Conservation (phyloP, 2,797 vertebrate genomes). For the Galagoides demidoff region DNA sequence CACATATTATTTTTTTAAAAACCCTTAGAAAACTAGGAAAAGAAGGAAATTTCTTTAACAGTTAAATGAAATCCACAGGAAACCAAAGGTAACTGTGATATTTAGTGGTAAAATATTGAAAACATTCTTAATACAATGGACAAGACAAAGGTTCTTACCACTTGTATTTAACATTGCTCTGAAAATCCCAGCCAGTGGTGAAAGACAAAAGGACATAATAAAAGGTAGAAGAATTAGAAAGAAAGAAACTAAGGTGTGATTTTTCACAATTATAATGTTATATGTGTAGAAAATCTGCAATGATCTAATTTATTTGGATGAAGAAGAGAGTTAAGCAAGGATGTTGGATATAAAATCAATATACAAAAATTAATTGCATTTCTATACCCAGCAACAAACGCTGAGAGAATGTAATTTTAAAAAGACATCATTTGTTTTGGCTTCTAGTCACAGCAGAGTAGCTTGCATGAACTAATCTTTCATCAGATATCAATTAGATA, state of each 20-base stretch:
- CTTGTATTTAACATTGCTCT: background rate
- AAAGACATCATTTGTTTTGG: background rate
- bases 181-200: background rate
- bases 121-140: background rate
- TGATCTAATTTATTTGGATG: constrained; percentile 19
- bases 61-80: background rate
- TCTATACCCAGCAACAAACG: background rate
- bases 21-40: background rate
- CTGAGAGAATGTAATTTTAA: constrained; percentile 23
- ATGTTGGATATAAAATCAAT: constrained; percentile 24
- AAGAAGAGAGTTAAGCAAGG: constrained; percentile 47
- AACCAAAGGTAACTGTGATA: background rate
- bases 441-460: background rate
- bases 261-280: background rate
- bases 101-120: background rate
- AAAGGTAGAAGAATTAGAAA: constrained; percentile 10
- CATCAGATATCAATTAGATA: background rate
- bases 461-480: background rate
- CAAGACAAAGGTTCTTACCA: background rate
- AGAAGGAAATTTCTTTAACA: background rate
- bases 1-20: background rate
- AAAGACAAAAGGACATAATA: background rate
- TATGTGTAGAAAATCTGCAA: background rate
- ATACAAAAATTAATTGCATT: background rate
- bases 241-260: background rate